A percentile compares a stretch with the other conserved stretches of the same genome.
These are phyloP conservation scores for Herminia tarsipennalis DNA, from an alignment of 2,888 invertebrate species.

Conservation along the genomic window DNA sequence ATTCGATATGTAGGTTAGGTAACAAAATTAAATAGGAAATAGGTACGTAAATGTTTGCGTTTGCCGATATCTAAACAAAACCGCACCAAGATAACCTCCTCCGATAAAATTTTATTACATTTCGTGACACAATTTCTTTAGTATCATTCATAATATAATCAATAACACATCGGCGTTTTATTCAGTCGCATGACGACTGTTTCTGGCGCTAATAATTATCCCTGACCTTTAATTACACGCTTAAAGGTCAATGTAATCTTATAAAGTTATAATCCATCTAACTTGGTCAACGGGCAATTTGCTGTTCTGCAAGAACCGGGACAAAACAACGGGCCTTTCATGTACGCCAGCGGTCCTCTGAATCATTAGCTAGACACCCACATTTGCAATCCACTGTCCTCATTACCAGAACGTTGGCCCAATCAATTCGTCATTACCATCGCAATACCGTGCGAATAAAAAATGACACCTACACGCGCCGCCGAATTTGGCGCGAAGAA, in stretches of 20 bases:
- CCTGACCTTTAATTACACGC: conserved; percentile 50
- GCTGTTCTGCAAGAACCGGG: conserved; percentile 51
- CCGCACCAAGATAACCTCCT: conserved; percentile 55
- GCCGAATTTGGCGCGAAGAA: conserved; percentile 69
- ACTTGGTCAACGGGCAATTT: conserved; percentile 56
- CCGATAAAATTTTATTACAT: conserved; percentile 68
- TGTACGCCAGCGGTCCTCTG: conserved; percentile 57
- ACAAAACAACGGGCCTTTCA: conserved; percentile 68
- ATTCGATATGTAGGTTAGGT: conserved; percentile 39
- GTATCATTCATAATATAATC: conserved; percentile 49
- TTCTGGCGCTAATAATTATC: conserved; percentile 29
- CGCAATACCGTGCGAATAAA: conserved; percentile 71
- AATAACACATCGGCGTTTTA: conserved; percentile 41
- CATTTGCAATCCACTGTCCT: conserved; percentile 68
- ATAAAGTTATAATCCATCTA: conserved; percentile 48
- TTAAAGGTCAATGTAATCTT: conserved; percentile 46
- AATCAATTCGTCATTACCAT: conserved; percentile 82
- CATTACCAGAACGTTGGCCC: conserved; percentile 67
- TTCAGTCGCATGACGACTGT: conserved; percentile 11
- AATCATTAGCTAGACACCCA: conserved; percentile 78
- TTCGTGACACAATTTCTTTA: conserved; percentile 63
- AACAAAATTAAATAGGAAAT: conserved; percentile 41
- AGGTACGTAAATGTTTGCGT: conserved; percentile 42
- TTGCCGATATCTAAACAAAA: conserved; percentile 45
- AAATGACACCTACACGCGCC: conserved; percentile 70